These are phyloP conservation scores for Temnothorax longispinosus DNA, from an alignment of 1,140 invertebrate genomes.

Conservation along the genomic window DNA sequence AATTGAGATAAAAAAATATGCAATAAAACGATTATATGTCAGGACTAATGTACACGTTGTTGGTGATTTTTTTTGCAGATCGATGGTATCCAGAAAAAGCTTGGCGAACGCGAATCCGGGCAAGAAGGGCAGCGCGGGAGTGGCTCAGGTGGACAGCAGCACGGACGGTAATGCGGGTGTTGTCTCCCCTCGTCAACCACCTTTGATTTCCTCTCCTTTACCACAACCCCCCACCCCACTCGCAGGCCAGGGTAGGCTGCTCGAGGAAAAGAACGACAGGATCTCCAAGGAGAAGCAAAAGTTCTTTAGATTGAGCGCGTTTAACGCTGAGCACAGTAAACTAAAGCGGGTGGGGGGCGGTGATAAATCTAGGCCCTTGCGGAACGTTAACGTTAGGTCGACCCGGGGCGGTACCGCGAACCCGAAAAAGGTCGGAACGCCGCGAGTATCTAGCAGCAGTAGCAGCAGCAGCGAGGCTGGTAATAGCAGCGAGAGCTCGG, in stretches of 20 bases:
- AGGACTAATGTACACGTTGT: neutral
- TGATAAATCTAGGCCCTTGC: constrained; percentile 72
- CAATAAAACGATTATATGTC: neutral
- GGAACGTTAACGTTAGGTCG: constrained; percentile 73
- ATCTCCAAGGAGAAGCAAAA: constrained; percentile 95
- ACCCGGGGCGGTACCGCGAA: constrained; percentile 68
- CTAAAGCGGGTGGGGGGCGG: constrained; percentile 84
- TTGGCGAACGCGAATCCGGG: constrained; percentile 75
- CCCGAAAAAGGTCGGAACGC: constrained; percentile 60
- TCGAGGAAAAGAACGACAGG: constrained; percentile 89
- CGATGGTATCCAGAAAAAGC: constrained; percentile 80
- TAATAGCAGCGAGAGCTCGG: constrained; percentile 73
- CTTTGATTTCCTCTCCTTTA: constrained; percentile 83
- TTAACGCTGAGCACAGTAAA: constrained; percentile 87
- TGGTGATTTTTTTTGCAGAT: constrained; percentile 72
- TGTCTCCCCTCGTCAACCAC: constrained; percentile 86
- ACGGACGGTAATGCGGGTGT: constrained; percentile 88
- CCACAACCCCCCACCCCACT: constrained; percentile 83
- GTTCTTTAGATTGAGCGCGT: constrained; percentile 92
- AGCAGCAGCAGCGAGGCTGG: constrained; percentile 76
- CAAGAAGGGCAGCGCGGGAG: constrained; percentile 78
- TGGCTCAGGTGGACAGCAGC: constrained; percentile 85
- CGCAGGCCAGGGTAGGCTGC: constrained; percentile 84
- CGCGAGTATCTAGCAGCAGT: constrained; percentile 73
- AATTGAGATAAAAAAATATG: neutral